A percentile compares a stretch with the other conserved stretches of the same genome.
These are phyloP conservation scores for Enhydra lutris DNA, from an alignment of 2,113 vertebrate genomes.

Conservation along the genomic window DNA sequence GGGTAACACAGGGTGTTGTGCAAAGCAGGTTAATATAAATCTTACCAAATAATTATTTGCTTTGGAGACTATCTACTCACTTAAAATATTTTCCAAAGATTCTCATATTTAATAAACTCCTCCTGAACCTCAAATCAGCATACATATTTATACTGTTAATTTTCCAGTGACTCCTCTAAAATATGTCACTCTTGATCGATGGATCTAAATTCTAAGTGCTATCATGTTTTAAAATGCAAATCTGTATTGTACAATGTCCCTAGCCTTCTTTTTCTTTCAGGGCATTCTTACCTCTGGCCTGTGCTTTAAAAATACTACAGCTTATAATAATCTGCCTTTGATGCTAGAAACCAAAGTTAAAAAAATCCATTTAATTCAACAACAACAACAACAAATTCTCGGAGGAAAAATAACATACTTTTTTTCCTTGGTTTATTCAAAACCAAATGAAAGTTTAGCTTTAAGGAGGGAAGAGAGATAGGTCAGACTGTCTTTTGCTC, in stretches of 20 bases:
- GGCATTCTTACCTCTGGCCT: not conserved
- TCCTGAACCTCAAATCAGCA: not conserved
- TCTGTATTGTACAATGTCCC: not conserved
- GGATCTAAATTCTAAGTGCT: not conserved
- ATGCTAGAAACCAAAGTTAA: conserved; percentile 19
- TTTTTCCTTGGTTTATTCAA: conserved; percentile 10
- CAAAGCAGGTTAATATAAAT: not conserved
- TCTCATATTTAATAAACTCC: not conserved
- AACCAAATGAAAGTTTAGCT: conserved; percentile 51
- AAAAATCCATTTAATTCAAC: conserved; percentile 45
- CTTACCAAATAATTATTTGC: conserved; percentile 34
- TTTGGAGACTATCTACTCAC: not conserved
- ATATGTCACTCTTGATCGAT: not conserved
- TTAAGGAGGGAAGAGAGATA: conserved; percentile 23
- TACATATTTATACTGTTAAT: not conserved
- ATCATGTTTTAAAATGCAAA: conserved; percentile 34
- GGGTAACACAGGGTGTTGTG: not conserved
- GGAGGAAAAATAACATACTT: not conserved
- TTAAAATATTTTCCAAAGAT: conserved; percentile 22
- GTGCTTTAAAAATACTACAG: conserved; percentile 34
- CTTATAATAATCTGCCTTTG: conserved; percentile 3
- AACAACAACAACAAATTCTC: conserved; percentile 2
- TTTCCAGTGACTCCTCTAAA: conserved; percentile 4
- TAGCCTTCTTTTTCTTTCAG: not conserved
- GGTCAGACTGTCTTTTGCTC: conserved; percentile 59